Evolutionary conservation across 2,797 vertebrate species (phyloP).

Genomic region (Alosa sapidissima): DNA sequence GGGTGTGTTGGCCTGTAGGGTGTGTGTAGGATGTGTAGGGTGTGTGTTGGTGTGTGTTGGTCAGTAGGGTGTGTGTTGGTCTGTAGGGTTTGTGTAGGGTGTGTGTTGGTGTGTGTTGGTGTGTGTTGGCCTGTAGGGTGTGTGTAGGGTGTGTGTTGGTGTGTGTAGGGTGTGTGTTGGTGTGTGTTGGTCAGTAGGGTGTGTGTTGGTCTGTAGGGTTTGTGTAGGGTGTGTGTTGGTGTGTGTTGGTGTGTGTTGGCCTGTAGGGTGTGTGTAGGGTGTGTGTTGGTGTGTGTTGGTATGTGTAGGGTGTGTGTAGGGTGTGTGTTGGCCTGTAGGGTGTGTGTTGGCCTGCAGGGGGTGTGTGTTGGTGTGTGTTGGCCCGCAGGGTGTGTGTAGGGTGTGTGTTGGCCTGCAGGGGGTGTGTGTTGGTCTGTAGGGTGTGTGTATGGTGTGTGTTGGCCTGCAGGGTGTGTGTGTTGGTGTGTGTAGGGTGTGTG

Average conservation of each 20-base stretch:
- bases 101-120: no score
- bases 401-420: background rate
- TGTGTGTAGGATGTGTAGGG: background rate
- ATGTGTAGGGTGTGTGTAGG: background rate
- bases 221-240: background rate
- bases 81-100: background rate
- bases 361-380: background rate
- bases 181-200: background rate
- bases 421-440: background rate
- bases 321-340: background rate
- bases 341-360: no score
- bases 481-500: background rate
- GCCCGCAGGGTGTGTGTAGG: no score
- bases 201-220: background rate
- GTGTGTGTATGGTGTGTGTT: background rate
- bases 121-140: no score
- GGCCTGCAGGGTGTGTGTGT: background rate
- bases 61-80: background rate
- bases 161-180: background rate
- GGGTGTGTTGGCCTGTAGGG: background rate
- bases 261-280: background rate
- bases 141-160: background rate
- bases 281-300: background rate
- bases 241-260: no score
- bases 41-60: background rate